These are phyloP conservation scores for Pentalonia nigronervosa DNA, from an alignment of 1,140 invertebrate genomes.

Conservation along the genomic window DNA sequence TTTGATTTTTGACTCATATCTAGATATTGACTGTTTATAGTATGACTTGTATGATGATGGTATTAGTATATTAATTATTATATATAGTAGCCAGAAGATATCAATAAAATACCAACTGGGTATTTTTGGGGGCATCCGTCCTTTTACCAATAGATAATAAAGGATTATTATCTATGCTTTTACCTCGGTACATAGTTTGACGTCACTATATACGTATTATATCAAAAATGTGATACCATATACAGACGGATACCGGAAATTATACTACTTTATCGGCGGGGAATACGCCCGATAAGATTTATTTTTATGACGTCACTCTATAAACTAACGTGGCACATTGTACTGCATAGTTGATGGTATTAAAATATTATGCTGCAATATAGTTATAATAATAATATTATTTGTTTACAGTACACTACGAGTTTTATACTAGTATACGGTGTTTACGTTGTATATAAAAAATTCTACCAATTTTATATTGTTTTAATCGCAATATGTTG, in stretches of 20 bases:
- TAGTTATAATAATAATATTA: neutral
- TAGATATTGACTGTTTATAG: neutral
- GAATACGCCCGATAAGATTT: neutral
- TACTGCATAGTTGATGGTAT: neutral
- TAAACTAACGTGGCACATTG: neutral
- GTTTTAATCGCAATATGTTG: neutral
- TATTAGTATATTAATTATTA: neutral
- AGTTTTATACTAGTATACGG: neutral
- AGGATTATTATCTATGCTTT: neutral
- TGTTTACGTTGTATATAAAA: neutral
- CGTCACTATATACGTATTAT: neutral
- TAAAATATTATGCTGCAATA: neutral
- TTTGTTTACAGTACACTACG: neutral
- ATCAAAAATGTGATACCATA: neutral
- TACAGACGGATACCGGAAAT: neutral
- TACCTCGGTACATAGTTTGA: neutral
- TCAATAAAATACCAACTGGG: neutral
- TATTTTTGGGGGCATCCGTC: neutral
- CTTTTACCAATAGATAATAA: neutral
- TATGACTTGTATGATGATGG: neutral
- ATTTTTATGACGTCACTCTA: neutral
- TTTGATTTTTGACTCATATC: neutral
- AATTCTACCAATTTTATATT: constrained; percentile 22
- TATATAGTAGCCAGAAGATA: neutral
- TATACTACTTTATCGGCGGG: neutral